Evolutionary conservation across 2,888 invertebrate species (phyloP).

Genomic region (Lochmaea capreae): DNA sequence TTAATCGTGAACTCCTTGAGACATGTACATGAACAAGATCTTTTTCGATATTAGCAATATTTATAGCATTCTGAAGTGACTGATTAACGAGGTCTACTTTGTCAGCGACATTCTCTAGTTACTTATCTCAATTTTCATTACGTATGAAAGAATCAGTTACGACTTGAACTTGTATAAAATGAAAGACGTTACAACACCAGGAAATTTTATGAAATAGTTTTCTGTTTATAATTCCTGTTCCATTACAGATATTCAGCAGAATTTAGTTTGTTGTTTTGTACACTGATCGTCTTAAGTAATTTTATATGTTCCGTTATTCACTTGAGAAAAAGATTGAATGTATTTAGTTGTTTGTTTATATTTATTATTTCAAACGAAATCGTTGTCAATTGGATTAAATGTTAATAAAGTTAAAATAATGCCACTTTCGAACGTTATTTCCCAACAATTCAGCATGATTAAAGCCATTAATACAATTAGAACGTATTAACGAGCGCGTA

Average conservation of each 20-base stretch:
- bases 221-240: too few species aligned
- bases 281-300: too few species aligned
- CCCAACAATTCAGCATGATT: constrained; percentile 45
- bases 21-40: not conserved
- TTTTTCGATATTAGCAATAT: not conserved
- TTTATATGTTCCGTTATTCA: too few species aligned
- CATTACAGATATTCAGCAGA: too few species aligned
- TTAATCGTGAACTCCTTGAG: too few species aligned
- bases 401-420: constrained; percentile 37
- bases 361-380: not conserved
- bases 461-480: constrained; percentile 48
- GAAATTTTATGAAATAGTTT: not conserved
- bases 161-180: not conserved
- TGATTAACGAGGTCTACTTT: constrained; percentile 9
- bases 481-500: constrained; percentile 45
- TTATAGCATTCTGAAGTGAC: not conserved
- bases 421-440: constrained; percentile 40
- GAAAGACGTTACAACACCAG: not conserved
- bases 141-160: not conserved
- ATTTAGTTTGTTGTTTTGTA: too few species aligned
- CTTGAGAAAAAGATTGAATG: too few species aligned
- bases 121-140: not conserved
- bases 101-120: constrained; percentile 2
- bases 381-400: not conserved
- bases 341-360: too few species aligned